Conservation (phyloP, 2,888 invertebrate genomes). For the Cabera pusaria region DNA sequence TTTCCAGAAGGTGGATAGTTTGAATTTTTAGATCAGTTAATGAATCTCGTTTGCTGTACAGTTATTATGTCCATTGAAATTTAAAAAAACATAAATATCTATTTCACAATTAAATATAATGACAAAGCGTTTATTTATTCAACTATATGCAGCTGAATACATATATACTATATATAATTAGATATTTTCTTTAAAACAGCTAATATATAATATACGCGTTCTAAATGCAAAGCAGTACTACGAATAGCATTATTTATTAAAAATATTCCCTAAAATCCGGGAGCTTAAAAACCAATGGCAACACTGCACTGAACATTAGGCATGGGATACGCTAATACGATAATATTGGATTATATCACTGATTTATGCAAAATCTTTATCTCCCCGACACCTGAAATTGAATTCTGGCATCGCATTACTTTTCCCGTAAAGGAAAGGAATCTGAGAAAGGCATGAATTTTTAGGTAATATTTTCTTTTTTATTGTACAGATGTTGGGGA, state of each 20-base stretch:
- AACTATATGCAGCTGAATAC: no score
- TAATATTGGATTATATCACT: conserved; percentile 80
- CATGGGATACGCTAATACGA: conserved; percentile 62
- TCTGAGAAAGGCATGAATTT: conserved; percentile 28
- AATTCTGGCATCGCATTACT: conserved; percentile 68
- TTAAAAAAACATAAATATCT: no score
- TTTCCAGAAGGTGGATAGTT: no score
- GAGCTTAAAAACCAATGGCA: conserved; percentile 2
- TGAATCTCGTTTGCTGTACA: no score
- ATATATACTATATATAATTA: no score
- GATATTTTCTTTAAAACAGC: no score
- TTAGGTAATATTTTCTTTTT: conserved; percentile 38
- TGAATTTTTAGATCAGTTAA: no score
- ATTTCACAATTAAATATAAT: no score
- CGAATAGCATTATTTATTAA: conserved; percentile 43
- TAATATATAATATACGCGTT: no score
- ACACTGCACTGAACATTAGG: conserved; percentile 73
- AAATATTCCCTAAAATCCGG: not conserved
- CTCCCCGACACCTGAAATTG: conserved; percentile 74
- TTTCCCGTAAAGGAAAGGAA: conserved; percentile 37
- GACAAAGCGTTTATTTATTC: no score
- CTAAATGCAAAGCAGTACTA: no score
- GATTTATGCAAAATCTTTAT: conserved; percentile 83
- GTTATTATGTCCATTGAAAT: no score
- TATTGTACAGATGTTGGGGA: conserved; percentile 32